A percentile compares a stretch with the other conserved stretches of the same genome.
phyloP scores from a whole-genome alignment of 2,797 vertebrate genomes.

The Sus cebifrons region DNA sequence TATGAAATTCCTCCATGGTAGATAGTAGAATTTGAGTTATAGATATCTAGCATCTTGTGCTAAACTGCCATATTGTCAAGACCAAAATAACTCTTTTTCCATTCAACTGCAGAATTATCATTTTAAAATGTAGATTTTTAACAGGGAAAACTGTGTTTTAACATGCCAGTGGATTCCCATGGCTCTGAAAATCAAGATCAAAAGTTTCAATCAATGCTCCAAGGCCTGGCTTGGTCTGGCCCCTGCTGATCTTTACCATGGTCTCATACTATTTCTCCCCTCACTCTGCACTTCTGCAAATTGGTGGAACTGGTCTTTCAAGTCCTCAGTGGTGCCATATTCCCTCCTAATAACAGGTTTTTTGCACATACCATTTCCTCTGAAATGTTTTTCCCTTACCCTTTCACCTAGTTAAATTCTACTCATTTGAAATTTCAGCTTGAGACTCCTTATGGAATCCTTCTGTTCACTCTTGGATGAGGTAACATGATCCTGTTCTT shows the following conservation, averaged over 20 bases:
- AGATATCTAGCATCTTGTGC: background rate
- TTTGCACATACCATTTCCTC: background rate
- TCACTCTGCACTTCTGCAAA: background rate
- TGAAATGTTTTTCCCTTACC: background rate
- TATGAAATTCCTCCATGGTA: background rate
- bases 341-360: background rate
- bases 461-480: background rate
- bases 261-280: background rate
- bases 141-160: background rate
- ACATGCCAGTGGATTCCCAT: background rate
- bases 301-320: background rate
- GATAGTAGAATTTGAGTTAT: background rate
- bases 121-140: background rate
- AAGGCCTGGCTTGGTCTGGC: background rate
- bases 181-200: background rate
- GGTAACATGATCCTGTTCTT: background rate
- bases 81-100: background rate
- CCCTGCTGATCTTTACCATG: background rate
- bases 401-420: background rate
- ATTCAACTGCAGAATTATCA: background rate
- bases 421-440: background rate
- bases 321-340: background rate
- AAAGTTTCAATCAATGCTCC: background rate
- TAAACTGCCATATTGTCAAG: background rate
- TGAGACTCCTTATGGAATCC: background rate